A percentile compares a stretch with the other conserved stretches of the same genome.
These are phyloP conservation scores for Apostichopus californicus DNA, from an alignment of 35 echinoderm and acorn worm species.

Conservation along the genomic window DNA sequence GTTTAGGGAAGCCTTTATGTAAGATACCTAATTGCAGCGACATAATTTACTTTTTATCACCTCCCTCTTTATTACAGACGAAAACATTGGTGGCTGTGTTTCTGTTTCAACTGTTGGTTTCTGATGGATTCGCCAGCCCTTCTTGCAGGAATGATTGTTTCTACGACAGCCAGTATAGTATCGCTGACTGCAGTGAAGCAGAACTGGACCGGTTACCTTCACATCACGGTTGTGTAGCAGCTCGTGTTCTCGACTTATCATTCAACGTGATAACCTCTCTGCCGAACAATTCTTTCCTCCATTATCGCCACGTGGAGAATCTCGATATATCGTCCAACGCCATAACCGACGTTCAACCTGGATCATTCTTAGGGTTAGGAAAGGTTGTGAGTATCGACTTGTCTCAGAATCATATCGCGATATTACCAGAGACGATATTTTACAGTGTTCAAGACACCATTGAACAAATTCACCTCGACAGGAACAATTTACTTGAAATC, in stretches of 20 bases:
- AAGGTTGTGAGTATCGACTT: not conserved
- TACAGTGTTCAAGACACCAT: no score
- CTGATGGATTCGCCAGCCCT: not conserved
- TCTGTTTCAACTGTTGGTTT: not conserved
- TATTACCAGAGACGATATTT: slow-evolving; percentile 1
- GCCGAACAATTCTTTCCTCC: not conserved
- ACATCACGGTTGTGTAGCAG: not conserved
- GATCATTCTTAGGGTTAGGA: not conserved
- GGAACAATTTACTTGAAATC: no score
- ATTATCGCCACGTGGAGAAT: not conserved
- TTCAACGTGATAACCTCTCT: not conserved
- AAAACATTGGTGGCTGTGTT: not conserved
- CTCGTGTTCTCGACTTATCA: slow-evolving; percentile 8
- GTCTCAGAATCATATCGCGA: not conserved
- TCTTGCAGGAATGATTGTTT: not conserved
- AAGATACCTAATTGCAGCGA: no score
- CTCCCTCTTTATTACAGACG: not conserved
- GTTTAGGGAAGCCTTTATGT: no score
- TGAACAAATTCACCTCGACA: no score
- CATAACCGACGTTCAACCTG: not conserved
- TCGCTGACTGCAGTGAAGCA: not conserved
- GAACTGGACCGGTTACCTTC: not conserved
- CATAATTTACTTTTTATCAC: no score
- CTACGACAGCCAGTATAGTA: slow-evolving; percentile 3
- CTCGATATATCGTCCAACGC: slow-evolving; percentile 28